phyloP scores from a whole-genome alignment of 2,888 invertebrate species.

The Willowsia nigromaculata region DNA sequence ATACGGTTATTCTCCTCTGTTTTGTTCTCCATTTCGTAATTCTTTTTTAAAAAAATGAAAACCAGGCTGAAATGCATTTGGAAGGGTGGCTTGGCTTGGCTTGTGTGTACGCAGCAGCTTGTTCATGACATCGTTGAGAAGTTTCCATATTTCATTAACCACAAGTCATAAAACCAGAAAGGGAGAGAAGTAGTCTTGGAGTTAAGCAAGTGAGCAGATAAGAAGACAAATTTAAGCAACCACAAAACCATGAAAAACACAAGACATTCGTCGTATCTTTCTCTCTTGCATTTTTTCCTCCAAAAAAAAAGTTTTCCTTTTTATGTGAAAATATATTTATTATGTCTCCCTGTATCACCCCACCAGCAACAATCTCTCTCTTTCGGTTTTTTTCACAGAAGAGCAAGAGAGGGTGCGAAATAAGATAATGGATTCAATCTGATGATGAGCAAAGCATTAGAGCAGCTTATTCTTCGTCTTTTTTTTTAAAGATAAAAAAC shows the following conservation, averaged over 20 bases:
- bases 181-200: conserved; percentile 12
- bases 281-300: too few species aligned
- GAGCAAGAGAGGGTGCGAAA: conserved; percentile 5
- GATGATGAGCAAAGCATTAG: conserved; percentile 1
- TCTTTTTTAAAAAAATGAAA: background rate
- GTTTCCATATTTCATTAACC: conserved; percentile 63
- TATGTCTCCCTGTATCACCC: background rate
- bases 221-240: conserved; percentile 58
- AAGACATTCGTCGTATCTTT: conserved; percentile 10
- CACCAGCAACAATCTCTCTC: background rate
- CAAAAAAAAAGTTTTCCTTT: conserved; percentile 6
- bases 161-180: conserved; percentile 55
- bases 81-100: conserved; percentile 39
- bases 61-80: conserved; percentile 15
- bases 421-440: conserved; percentile 60
- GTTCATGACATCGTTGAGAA: conserved; percentile 61
- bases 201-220: background rate
- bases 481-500: conserved; percentile 19
- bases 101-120: conserved; percentile 37
- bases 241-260: conserved; percentile 60
- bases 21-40: background rate
- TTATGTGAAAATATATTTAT: conserved; percentile 35
- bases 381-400: background rate
- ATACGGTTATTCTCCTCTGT: conserved; percentile 32
- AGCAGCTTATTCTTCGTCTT: background rate